These are phyloP conservation scores for Dysidea cf. avara DNA, from an alignment of 37 sponge, comb jelly and placozoan genomes.

Conservation along the genomic window DNA sequence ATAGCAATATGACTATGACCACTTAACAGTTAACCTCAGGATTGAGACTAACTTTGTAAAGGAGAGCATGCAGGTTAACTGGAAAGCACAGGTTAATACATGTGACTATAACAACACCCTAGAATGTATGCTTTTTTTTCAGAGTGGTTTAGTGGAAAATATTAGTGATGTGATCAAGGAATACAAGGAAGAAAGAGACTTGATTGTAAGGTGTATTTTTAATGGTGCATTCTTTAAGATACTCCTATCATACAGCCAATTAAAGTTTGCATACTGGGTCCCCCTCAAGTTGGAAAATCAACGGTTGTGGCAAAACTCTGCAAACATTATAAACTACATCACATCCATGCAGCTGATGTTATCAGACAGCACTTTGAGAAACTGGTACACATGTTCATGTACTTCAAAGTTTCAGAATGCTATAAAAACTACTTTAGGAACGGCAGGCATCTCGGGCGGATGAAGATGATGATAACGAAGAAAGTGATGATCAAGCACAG, in stretches of 20 bases:
- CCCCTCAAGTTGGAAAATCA: constrained; percentile 88
- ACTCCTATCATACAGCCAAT: constrained; percentile 54
- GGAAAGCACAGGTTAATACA: constrained; percentile 68
- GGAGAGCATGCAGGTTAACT: constrained; percentile 71
- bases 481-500: constrained; percentile 80
- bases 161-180: constrained; percentile 64
- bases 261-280: constrained; percentile 82
- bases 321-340: constrained; percentile 91
- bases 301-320: constrained; percentile 66
- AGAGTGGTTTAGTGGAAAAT: constrained; percentile 83
- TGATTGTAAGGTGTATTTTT: constrained; percentile 38
- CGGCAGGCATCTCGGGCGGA: constrained; percentile 30
- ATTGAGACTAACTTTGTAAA: constrained; percentile 77
- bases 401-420: neutral
- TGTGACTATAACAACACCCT: neutral
- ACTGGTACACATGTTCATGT: constrained; percentile 28
- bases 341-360: constrained; percentile 80
- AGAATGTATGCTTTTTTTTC: neutral
- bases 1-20: constrained; percentile 75
- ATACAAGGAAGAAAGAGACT: constrained; percentile 77
- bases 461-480: constrained; percentile 74
- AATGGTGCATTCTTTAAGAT: neutral
- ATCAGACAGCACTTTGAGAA: constrained; percentile 72
- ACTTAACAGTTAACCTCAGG: constrained; percentile 73
- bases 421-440: constrained; percentile 15